Evolutionary conservation across 2,113 vertebrate species (phyloP).

Genomic region (Sula dactylatra): DNA sequence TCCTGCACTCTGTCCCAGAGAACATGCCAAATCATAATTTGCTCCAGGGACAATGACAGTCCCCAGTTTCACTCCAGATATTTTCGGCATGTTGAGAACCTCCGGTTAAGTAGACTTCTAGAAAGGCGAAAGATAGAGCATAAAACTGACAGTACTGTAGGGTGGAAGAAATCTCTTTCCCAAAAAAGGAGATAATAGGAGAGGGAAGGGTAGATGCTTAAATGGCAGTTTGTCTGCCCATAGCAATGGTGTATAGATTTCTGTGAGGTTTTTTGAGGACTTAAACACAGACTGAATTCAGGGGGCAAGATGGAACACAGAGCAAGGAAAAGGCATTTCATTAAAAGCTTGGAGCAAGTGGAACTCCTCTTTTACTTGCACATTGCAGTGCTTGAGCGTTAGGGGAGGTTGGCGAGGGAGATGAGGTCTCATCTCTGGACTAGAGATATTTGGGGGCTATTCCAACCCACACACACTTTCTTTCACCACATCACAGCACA

Average conservation of each 20-base stretch:
- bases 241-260: not conserved
- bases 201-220: not conserved
- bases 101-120: not conserved
- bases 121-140: not conserved
- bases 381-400: not conserved
- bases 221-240: not conserved
- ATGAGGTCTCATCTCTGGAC: not conserved
- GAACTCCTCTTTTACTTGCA: not conserved
- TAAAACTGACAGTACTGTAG: not conserved
- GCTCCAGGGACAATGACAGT: not conserved
- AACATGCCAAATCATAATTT: not conserved
- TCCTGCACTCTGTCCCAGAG: not conserved
- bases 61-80: not conserved
- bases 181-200: not conserved
- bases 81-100: not conserved
- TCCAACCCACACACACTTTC: not conserved
- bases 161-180: not conserved
- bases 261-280: not conserved
- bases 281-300: not conserved
- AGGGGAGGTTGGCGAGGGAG: not conserved
- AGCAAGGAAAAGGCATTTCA: not conserved
- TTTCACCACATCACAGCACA: not conserved
- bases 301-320: rapidly evolving
- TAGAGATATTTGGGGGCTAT: not conserved
- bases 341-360: not conserved